Base-by-base conservation (phyloP, 1,140 invertebrate genomes). In the Lepidostoma basale region DNA sequence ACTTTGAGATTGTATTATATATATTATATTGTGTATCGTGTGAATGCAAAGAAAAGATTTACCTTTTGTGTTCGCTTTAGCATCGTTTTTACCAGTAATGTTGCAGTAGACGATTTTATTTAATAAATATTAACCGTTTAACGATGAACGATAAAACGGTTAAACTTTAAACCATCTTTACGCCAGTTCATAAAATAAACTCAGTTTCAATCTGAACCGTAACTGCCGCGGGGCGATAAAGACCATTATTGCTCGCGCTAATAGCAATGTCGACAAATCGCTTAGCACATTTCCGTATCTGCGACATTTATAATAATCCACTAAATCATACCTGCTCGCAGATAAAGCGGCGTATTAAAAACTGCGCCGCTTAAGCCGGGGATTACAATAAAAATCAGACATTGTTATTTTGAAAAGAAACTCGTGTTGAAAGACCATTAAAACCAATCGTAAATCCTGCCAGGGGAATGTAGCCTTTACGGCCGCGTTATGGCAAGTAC, bases 351-450 rank as follows among this genome's bases (percentile, higher is more conserved):
- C 3, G n/a, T 26, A 52, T 52, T 52, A 30, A 52, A 52, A 52
- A 3, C 25, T 26, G 20, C 23, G 23, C 47, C 22, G 47, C 28
- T 52, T 52, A 14, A 52, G 28, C n/a, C 47, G 23, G n/a, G 47
- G 25, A 26, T 52, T 6, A 25, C n/a, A 52, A 14, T 14, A 52
- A 52, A 52, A 52, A 52, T 52, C 25, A 14, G 47, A 52, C 47
- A 26, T 28, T 52, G 47, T 52, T 52, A 52, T 52, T 52, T 52
- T 52, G 10, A 52, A 52, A 52, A 52, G 47, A 26, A 52, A 14
- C 12, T 52, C 47, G 25, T 28, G 47, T 52, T 52, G 47, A 52
- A 52, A 52, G 47, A 25, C 47, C 47, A 52, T 52, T 52, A 52
- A 52, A n/a, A 52, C 1, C 47, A 10, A 5, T 16, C 25, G 25